A percentile compares a stretch with the other conserved stretches of the same genome.
Conservation (phyloP, 2,797 vertebrate genomes). For the Sebastes minor region DNA sequence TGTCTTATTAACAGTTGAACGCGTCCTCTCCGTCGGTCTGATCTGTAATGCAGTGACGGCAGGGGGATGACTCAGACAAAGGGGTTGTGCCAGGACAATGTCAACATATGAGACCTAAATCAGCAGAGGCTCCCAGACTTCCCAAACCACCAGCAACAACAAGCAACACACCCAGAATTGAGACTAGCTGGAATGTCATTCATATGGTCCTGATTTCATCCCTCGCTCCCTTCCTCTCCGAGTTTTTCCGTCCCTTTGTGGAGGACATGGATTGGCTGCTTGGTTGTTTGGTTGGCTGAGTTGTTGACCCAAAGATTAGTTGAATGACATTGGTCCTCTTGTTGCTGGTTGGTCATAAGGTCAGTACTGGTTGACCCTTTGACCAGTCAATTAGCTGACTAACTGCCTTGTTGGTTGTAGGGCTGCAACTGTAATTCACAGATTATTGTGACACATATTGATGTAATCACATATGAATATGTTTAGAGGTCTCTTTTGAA, state of each 20-base stretch:
- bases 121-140: constrained; percentile 76
- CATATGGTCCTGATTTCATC: constrained; percentile 80
- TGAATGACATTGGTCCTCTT: background rate
- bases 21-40: background rate
- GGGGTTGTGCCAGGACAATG: constrained; percentile 64
- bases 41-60: constrained; percentile 18
- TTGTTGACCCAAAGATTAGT: constrained; percentile 4
- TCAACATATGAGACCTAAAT: constrained; percentile 74
- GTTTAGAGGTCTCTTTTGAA: background rate
- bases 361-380: background rate
- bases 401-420: background rate
- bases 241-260: constrained; percentile 44
- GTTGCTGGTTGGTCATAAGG: background rate
- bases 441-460: background rate
- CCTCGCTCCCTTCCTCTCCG: constrained; percentile 19
- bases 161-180: constrained; percentile 75
- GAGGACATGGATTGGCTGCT: constrained; percentile 23
- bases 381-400: background rate
- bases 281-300: constrained; percentile 6
- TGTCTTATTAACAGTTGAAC: background rate
- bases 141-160: constrained; percentile 79
- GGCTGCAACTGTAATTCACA: background rate
- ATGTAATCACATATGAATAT: background rate
- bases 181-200: constrained; percentile 74
- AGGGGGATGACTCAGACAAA: constrained; percentile 61